phyloP scores from a whole-genome alignment of 2,797 vertebrate species.

The Notolepis coatsorum region DNA sequence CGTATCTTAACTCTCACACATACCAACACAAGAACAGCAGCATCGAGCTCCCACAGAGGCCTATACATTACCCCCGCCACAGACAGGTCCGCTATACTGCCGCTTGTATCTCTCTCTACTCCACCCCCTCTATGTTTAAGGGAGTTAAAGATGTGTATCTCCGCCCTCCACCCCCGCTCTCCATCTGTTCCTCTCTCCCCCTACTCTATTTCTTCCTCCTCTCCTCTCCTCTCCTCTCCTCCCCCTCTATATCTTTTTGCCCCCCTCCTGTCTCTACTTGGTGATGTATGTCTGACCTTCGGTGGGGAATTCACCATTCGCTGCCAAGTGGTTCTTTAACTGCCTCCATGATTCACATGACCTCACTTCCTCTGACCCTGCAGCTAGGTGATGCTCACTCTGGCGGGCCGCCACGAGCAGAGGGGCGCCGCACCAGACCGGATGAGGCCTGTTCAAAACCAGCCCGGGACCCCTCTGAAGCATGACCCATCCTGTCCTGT shows the following conservation, averaged over 20 bases:
- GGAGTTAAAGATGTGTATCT: not conserved
- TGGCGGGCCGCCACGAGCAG: conserved; percentile 60
- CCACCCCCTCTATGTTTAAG: conserved; percentile 21
- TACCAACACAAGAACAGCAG: conserved; percentile 49
- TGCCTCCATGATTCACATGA: conserved; percentile 73
- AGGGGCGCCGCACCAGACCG: conserved; percentile 50
- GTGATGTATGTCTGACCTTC: conserved; percentile 75
- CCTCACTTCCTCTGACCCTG: conserved; percentile 71
- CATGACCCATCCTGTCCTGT: too few species aligned
- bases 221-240: not conserved
- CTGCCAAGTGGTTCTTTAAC: conserved; percentile 75
- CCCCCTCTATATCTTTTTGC: conserved; percentile 26
- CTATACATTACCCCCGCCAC: conserved; percentile 50
- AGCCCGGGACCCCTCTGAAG: conserved; percentile 37
- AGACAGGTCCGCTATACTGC: conserved; percentile 27
- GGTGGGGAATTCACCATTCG: conserved; percentile 62
- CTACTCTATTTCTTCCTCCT: not conserved
- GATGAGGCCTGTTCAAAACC: conserved; percentile 63
- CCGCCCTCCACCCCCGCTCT: not conserved
- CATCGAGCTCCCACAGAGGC: conserved; percentile 55
- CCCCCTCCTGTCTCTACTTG: conserved; percentile 41
- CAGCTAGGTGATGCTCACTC: conserved; percentile 37
- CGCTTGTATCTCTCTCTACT: not conserved
- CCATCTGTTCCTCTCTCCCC: not conserved
- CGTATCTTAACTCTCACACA: conserved; percentile 52